phyloP scores from a whole-genome alignment of 2,888 invertebrate genomes.

The Mythimna vitellina region DNA sequence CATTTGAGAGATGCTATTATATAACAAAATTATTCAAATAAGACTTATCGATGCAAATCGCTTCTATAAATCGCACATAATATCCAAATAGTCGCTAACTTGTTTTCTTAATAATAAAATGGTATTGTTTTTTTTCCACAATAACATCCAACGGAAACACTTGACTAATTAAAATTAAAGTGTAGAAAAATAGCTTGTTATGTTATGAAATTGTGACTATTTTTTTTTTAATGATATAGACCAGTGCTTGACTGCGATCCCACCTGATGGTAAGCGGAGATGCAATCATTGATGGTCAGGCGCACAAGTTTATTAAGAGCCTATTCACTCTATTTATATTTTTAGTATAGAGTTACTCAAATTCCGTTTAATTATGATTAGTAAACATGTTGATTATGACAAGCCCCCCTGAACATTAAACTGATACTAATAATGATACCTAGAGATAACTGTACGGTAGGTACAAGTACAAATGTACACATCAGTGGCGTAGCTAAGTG shows the following conservation, averaged over 20 bases:
- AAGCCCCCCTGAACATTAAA: slow-evolving; percentile 27
- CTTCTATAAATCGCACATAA: not conserved
- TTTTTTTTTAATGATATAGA: too few relatives aligned
- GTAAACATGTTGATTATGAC: not conserved
- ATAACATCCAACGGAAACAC: not conserved
- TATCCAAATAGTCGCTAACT: not conserved
- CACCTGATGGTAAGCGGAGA: too few relatives aligned
- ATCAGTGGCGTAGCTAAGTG: too few relatives aligned
- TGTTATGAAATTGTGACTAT: not conserved
- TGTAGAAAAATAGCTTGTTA: too few relatives aligned
- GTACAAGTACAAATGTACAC: not conserved
- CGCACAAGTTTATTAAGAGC: too few relatives aligned
- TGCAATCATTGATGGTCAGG: too few relatives aligned
- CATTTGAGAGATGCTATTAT: slow-evolving; percentile 12
- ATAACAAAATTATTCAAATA: slow-evolving; percentile 20
- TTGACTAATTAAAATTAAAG: not conserved
- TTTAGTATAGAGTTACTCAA: not conserved
- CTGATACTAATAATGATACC: slow-evolving; percentile 15
- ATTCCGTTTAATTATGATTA: not conserved
- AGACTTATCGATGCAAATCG: slow-evolving; percentile 29
- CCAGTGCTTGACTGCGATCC: too few relatives aligned
- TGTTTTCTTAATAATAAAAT: slow-evolving; percentile 1
- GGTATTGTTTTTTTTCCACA: slow-evolving; percentile 1
- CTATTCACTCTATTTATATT: too few relatives aligned
- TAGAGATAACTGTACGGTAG: not conserved